Conservation (phyloP, 1,140 invertebrate genomes). For the Holcopasites calliopsidis region DNA sequence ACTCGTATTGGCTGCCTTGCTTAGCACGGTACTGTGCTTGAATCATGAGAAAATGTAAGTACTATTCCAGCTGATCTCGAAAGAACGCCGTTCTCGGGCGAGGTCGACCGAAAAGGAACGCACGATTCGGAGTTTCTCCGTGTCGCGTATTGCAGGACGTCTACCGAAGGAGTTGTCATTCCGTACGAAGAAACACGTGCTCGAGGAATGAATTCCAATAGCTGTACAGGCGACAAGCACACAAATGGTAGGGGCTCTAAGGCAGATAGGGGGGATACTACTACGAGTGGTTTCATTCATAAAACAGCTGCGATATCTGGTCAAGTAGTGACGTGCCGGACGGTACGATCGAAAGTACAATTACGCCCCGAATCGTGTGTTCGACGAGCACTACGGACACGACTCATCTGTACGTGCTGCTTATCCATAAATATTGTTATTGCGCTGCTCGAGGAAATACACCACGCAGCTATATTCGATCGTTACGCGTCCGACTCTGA, state of each 20-base stretch:
- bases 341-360: conserved; percentile 29
- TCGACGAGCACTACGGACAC: background rate
- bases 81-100: background rate
- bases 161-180: conserved; percentile 37
- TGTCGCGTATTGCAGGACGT: conserved; percentile 1
- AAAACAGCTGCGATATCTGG: conserved; percentile 49
- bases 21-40: conserved; percentile 88
- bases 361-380: background rate
- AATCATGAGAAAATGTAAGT: conserved; percentile 90
- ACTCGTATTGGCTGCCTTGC: conserved; percentile 83
- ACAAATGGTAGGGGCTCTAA: conserved; percentile 26
- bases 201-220: conserved; percentile 36
- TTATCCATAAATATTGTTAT: background rate
- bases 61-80: background rate
- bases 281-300: conserved; percentile 58
- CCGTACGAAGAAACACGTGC: conserved; percentile 32
- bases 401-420: background rate
- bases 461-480: background rate
- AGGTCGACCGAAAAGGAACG: background rate
- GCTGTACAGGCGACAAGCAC: conserved; percentile 20
- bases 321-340: conserved; percentile 13
- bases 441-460: too few species aligned
- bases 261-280: conserved; percentile 12
- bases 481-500: background rate
- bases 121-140: too few species aligned